These are phyloP conservation scores for Loriculus beryllinus DNA, from an alignment of 2,797 vertebrate species.

Conservation along the genomic window DNA sequence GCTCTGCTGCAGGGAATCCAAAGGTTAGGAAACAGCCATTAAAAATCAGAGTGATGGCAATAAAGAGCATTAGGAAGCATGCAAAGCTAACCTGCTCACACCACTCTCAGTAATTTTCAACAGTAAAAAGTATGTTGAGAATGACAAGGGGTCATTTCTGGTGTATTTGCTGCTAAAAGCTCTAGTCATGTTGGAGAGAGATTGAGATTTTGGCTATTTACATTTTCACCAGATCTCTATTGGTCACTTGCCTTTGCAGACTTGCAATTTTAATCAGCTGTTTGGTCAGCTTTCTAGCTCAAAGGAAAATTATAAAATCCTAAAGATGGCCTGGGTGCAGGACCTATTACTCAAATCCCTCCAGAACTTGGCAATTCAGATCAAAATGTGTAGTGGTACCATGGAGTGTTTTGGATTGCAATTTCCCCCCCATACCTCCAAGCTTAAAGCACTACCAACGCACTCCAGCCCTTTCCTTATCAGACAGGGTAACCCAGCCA, in stretches of 20 bases:
- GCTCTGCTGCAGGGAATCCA: conserved; percentile 9
- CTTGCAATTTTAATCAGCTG: background rate
- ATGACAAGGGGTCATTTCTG: background rate
- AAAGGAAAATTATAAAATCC: background rate
- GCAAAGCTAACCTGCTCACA: background rate
- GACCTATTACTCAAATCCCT: background rate
- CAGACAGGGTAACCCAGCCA: accelerated
- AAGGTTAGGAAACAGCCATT: background rate
- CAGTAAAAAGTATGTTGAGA: background rate
- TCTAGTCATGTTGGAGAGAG: background rate
- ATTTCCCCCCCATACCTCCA: background rate
- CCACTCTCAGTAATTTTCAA: background rate
- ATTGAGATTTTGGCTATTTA: background rate
- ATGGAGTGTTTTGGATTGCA: background rate
- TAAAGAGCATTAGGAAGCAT: background rate
- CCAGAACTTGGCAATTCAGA: background rate
- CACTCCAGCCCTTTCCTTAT: background rate
- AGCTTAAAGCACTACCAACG: background rate
- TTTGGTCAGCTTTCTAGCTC: background rate
- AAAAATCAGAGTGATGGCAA: background rate
- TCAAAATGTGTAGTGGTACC: background rate
- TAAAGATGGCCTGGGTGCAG: background rate
- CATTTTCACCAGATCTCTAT: background rate
- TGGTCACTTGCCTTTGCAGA: background rate
- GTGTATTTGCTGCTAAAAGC: background rate